A percentile compares a stretch with the other conserved stretches of the same genome.
These are phyloP conservation scores for Halcyon smyrnensis DNA, from an alignment of 2,797 vertebrate genomes.

Conservation along the genomic window DNA sequence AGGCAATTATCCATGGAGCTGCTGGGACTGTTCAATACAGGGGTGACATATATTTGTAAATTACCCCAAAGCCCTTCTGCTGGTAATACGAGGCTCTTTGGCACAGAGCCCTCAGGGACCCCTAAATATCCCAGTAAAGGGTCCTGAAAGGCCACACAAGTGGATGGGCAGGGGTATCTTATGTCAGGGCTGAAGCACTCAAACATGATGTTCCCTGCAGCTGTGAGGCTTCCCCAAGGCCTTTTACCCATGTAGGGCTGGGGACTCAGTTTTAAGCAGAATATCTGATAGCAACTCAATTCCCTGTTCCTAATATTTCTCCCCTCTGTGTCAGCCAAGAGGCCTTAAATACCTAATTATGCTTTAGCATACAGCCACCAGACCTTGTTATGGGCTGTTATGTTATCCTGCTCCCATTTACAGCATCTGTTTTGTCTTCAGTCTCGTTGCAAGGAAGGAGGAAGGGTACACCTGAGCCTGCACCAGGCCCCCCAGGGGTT, in stretches of 20 bases:
- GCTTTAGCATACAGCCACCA: neutral
- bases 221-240: neutral
- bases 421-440: neutral
- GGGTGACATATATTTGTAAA: neutral
- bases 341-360: neutral
- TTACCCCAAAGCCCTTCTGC: neutral
- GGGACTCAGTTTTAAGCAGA: neutral
- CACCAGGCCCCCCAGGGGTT: neutral
- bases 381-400: neutral
- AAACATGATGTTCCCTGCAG: neutral
- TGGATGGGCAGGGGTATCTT: rapidly evolving
- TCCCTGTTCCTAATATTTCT: neutral
- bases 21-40: neutral
- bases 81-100: neutral
- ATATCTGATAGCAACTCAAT: neutral
- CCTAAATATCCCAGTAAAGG: neutral
- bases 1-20: neutral
- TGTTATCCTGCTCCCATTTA: neutral
- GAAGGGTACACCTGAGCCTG: neutral
- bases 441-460: neutral
- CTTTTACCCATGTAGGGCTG: rapidly evolving
- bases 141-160: rapidly evolving
- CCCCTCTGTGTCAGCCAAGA: neutral
- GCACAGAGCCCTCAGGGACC: neutral
- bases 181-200: neutral